Percentiles rank a stretch among this genome's conserved stretches.
Evolutionary conservation across 1,140 invertebrate species (phyloP).

Genomic region (Zelostemma sp.): DNA sequence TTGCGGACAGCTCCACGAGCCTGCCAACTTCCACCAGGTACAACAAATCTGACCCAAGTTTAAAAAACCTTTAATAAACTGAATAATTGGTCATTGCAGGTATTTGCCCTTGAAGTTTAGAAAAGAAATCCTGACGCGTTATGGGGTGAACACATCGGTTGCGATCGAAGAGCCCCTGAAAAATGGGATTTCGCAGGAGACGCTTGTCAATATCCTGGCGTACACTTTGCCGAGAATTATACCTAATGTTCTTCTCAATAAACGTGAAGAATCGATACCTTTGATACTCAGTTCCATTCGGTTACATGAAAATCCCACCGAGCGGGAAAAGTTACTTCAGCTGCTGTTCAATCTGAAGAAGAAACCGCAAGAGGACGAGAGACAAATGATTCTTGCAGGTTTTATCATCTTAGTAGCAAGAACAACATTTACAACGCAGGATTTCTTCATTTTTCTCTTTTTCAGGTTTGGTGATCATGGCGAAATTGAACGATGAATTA

Average conservation of each 20-base stretch:
- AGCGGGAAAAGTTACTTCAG: conserved; percentile 78
- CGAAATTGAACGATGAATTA: conserved; percentile 71
- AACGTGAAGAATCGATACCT: conserved; percentile 81
- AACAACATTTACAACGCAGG: too few species aligned
- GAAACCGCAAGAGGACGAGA: conserved; percentile 78
- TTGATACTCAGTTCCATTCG: conserved; percentile 77
- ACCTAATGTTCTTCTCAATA: conserved; percentile 79
- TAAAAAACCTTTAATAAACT: neutral
- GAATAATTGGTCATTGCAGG: conserved; percentile 48
- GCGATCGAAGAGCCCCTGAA: conserved; percentile 63
- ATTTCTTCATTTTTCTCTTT: neutral
- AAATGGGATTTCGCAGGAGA: conserved; percentile 60
- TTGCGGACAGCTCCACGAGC: conserved; percentile 44
- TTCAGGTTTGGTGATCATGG: conserved; percentile 74
- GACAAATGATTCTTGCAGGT: conserved; percentile 78
- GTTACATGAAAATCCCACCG: conserved; percentile 73
- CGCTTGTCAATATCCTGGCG: conserved; percentile 66
- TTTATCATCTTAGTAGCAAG: too few species aligned
- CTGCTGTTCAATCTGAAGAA: conserved; percentile 84
- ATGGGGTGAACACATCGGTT: conserved; percentile 57
- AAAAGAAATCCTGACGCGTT: conserved; percentile 68
- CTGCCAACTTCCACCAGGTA: conserved; percentile 42
- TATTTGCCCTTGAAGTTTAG: conserved; percentile 71
- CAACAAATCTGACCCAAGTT: neutral
- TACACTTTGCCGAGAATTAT: conserved; percentile 74